Evolutionary conservation across 2,888 invertebrate species (phyloP).

Genomic region (Drosophila putrida): DNA sequence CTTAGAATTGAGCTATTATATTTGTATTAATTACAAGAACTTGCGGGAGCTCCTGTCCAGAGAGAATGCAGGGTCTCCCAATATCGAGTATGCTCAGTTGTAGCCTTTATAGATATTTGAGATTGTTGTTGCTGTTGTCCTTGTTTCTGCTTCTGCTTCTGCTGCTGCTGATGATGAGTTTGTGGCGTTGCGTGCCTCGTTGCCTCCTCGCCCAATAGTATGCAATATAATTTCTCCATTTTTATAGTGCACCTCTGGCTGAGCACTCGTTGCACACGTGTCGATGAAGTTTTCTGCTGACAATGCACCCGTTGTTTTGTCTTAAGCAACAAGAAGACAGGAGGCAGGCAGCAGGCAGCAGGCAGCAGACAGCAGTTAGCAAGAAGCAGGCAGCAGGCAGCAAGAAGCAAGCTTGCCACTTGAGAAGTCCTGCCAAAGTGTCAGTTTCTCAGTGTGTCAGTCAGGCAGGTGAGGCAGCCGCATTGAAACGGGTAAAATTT

Average conservation of each 20-base stretch:
- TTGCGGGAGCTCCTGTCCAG: too few relatives aligned
- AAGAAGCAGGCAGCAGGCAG: too few relatives aligned
- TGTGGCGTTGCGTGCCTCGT: conserved; percentile 51
- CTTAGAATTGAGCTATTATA: too few relatives aligned
- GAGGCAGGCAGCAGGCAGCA: neutral
- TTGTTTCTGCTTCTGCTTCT: conserved; percentile 15
- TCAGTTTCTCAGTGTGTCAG: neutral
- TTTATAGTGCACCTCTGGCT: conserved; percentile 70
- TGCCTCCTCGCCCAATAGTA: conserved; percentile 41
- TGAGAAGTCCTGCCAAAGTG: conserved; percentile 38
- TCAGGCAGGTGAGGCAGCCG: conserved; percentile 23
- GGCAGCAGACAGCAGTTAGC: neutral
- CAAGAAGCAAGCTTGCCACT: conserved; percentile 45
- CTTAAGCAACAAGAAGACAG: conserved; percentile 37
- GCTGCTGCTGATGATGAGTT: conserved; percentile 44
- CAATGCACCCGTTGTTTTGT: conserved; percentile 68
- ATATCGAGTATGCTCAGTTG: too few relatives aligned
- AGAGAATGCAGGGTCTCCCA: too few relatives aligned
- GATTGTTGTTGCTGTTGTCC: conserved; percentile 17
- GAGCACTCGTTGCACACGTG: conserved; percentile 47
- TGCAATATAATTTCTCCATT: conserved; percentile 71
- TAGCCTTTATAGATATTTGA: neutral
- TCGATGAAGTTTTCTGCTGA: conserved; percentile 69
- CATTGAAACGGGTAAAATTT: conserved; percentile 36
- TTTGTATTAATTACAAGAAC: too few relatives aligned